phyloP scores from a whole-genome alignment of 2,797 vertebrate genomes.

The Erethizon dorsatum region DNA sequence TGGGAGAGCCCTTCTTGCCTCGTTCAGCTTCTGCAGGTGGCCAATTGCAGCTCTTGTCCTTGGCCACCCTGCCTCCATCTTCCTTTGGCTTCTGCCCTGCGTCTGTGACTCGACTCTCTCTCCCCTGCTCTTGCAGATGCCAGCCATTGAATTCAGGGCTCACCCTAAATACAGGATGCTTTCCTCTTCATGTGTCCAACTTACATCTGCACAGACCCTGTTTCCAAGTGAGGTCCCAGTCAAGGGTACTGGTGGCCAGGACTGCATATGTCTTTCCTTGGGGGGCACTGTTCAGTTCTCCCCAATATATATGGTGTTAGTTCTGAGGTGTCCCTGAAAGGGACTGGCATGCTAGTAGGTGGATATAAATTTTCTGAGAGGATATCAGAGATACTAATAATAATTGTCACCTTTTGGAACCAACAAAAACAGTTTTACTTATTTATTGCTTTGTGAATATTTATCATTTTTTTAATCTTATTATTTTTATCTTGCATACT shows the following conservation, averaged over 20 bases:
- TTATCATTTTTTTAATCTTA: not conserved
- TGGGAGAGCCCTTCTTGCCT: not conserved
- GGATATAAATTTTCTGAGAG: no score
- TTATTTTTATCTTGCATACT: not conserved
- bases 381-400: not conserved
- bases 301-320: not conserved
- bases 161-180: not conserved
- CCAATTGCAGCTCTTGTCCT: no score
- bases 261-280: not conserved
- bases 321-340: not conserved
- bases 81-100: no score
- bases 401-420: not conserved
- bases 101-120: no score
- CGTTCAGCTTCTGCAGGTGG: not conserved
- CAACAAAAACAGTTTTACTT: not conserved
- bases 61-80: not conserved
- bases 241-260: not conserved
- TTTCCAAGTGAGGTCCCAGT: not conserved
- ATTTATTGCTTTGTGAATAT: not conserved
- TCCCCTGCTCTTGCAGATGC: not conserved
- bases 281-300: not conserved
- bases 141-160: not conserved
- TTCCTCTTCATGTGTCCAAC: not conserved
- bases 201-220: not conserved
- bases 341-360: not conserved